A percentile compares a stretch with the other conserved stretches of the same genome.
Evolutionary conservation across 2,888 invertebrate genomes (phyloP).

Genomic region (Cheilosia impressa): DNA sequence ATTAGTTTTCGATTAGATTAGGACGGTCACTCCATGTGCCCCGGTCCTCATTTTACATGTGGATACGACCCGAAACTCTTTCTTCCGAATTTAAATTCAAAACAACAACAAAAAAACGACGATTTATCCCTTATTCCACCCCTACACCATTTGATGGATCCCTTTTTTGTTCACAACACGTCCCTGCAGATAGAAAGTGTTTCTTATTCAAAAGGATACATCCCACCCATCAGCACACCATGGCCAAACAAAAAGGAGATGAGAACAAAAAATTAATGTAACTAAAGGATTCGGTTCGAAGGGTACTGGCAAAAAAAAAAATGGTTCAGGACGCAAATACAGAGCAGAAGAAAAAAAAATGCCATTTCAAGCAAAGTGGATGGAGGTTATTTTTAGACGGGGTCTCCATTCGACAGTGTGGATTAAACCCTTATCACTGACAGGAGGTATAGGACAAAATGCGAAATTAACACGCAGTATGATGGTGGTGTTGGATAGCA

Average conservation of each 20-base stretch:
- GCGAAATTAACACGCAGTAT: conserved; percentile 70
- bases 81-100: conserved; percentile 55
- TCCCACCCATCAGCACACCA: conserved; percentile 37
- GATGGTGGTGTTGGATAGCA: conserved; percentile 42
- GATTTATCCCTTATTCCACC: conserved; percentile 64
- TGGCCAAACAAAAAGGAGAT: conserved; percentile 43
- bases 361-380: conserved; percentile 44
- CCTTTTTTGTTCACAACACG: conserved; percentile 47
- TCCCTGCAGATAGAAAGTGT: conserved; percentile 54
- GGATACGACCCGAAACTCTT: conserved; percentile 47
- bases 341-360: conserved; percentile 28
- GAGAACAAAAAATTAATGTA: conserved; percentile 43
- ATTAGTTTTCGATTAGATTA: conserved; percentile 74
- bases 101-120: conserved; percentile 33
- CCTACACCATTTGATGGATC: conserved; percentile 71
- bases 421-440: conserved; percentile 74
- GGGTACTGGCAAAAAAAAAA: conserved; percentile 36
- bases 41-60: conserved; percentile 33
- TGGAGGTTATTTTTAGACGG: conserved; percentile 67
- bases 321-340: conserved; percentile 57
- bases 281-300: conserved; percentile 58
- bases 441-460: conserved; percentile 68
- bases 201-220: conserved; percentile 70
- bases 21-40: conserved; percentile 12
- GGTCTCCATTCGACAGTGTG: conserved; percentile 71